Conservation (phyloP, 2,113 vertebrate genomes). For the Damaliscus lunatus region DNA sequence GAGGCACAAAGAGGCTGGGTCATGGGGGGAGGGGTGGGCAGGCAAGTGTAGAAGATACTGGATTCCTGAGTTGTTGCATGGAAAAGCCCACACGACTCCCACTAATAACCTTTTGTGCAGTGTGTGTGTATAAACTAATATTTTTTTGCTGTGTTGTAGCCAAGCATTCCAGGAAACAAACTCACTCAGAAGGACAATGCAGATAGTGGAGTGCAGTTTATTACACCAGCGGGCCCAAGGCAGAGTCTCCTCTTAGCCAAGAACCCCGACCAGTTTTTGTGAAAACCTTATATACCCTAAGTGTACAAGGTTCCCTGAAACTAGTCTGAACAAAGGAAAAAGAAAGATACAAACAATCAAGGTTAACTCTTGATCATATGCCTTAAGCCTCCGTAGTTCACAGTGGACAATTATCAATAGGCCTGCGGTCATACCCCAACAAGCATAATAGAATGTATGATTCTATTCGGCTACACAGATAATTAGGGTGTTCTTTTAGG, state of each 20-base stretch:
- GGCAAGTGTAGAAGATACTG: background rate
- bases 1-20: background rate
- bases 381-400: background rate
- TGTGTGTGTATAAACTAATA: rapidly evolving
- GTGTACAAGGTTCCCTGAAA: background rate
- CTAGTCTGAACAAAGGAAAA: background rate
- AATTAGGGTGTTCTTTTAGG: background rate
- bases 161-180: background rate
- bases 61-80: rapidly evolving
- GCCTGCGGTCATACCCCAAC: background rate
- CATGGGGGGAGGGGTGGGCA: rapidly evolving
- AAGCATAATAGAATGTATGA: background rate
- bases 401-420: background rate
- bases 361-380: rapidly evolving
- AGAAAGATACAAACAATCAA: background rate
- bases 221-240: background rate
- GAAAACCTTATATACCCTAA: background rate
- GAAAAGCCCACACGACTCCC: no score
- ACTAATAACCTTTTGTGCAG: rapidly evolving
- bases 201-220: background rate
- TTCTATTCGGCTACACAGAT: background rate
- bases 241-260: background rate
- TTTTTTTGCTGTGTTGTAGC: background rate
- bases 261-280: background rate
- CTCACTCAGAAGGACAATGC: background rate